phyloP scores from a whole-genome alignment of 2,888 invertebrate genomes.

The Calameuta pallipes region DNA sequence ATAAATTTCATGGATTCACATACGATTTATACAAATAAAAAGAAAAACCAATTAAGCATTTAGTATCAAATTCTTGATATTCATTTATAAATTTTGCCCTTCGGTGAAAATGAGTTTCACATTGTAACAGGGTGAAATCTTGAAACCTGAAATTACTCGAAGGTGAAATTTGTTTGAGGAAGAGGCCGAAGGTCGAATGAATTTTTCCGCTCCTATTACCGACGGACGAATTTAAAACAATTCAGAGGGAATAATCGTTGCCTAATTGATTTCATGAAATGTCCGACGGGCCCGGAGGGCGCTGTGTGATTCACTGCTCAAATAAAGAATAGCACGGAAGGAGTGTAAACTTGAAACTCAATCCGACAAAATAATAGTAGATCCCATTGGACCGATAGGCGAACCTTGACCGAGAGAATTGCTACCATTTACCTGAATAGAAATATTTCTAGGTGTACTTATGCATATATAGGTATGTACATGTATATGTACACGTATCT shows the following conservation, averaged over 20 bases:
- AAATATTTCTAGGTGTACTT: background rate
- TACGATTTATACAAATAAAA: too few species aligned
- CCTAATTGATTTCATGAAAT: background rate
- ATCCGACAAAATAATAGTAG: slow-evolving; percentile 26
- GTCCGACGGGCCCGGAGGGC: background rate
- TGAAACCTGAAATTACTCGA: background rate
- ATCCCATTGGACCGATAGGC: slow-evolving; percentile 21
- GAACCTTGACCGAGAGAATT: slow-evolving; percentile 45
- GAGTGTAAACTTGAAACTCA: slow-evolving; percentile 23
- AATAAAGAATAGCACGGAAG: slow-evolving; percentile 20
- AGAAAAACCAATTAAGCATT: too few species aligned
- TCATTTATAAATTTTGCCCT: too few species aligned
- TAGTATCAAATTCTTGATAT: too few species aligned
- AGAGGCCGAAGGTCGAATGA: background rate
- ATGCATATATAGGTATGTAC: background rate
- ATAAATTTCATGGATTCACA: too few species aligned
- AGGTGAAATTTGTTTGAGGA: background rate
- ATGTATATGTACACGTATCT: slow-evolving; percentile 4
- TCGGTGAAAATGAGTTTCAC: too few species aligned
- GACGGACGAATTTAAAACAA: background rate
- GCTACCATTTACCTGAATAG: background rate
- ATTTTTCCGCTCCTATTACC: background rate
- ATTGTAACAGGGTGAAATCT: background rate
- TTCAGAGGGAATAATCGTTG: background rate
- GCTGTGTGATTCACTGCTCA: background rate